Evolutionary conservation across 2,797 vertebrate species (phyloP).

Genomic region (Sebastes itinus): DNA sequence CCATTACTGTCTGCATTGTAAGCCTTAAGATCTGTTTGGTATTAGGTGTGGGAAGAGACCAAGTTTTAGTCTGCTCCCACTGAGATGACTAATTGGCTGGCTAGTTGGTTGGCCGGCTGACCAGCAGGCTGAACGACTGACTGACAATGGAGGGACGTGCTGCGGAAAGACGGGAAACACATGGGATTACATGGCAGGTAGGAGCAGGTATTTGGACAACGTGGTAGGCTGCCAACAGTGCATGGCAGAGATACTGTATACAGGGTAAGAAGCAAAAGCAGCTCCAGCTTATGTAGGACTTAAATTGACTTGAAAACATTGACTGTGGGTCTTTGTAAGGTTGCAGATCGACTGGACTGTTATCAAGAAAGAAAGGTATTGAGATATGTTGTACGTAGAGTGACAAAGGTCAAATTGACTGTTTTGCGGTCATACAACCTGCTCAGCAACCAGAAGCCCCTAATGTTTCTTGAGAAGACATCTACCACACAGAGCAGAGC

Average conservation of each 20-base stretch:
- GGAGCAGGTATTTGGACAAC: not conserved
- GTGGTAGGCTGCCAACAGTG: not conserved
- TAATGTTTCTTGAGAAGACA: not conserved
- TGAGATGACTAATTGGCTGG: conserved; percentile 60
- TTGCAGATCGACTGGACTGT: not conserved
- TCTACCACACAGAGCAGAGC: not conserved
- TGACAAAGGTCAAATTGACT: not conserved
- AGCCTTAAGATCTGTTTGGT: conserved; percentile 55
- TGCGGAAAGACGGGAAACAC: conserved; percentile 2
- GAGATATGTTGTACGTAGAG: not conserved
- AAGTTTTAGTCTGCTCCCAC: conserved; percentile 54
- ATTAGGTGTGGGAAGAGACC: conserved; percentile 48
- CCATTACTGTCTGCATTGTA: conserved; percentile 34
- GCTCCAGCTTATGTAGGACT: not conserved
- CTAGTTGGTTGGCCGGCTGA: conserved; percentile 17
- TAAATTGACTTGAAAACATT: not conserved
- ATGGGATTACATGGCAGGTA: conserved; percentile 18
- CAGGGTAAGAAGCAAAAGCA: not conserved
- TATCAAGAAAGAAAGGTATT: not conserved
- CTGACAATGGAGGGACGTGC: conserved; percentile 6
- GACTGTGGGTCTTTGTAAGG: not conserved
- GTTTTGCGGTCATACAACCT: not conserved
- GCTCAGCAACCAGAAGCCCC: not conserved
- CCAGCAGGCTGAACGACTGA: conserved; percentile 28
- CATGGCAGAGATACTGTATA: not conserved